phyloP scores from a whole-genome alignment of 2,797 vertebrate species.

The Peromyscus eremicus region DNA sequence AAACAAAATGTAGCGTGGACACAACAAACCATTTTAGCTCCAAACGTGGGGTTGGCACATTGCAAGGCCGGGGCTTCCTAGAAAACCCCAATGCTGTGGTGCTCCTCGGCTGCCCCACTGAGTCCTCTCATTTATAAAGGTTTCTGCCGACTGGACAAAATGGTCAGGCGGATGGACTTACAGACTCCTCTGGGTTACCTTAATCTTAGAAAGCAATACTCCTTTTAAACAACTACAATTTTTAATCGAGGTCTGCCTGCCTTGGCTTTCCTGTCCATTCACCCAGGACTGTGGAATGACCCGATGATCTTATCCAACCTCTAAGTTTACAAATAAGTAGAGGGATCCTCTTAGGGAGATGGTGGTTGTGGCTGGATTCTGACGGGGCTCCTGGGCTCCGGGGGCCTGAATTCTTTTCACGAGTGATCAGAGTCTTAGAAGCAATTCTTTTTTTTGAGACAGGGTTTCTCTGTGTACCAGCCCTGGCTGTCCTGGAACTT shows the following conservation, averaged over 20 bases:
- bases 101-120: neutral
- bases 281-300: conserved; percentile 1
- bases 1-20: conserved; percentile 35
- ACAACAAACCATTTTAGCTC: neutral
- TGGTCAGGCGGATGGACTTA: neutral
- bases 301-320: neutral
- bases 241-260: conserved; percentile 36
- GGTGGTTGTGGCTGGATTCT: neutral
- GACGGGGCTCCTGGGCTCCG: neutral
- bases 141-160: neutral
- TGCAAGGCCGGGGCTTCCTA: neutral
- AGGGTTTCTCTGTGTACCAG: neutral
- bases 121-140: neutral
- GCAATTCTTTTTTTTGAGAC: neutral
- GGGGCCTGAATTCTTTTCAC: neutral
- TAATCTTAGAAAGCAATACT: conserved; percentile 6
- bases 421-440: neutral
- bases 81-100: neutral
- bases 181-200: conserved; percentile 12
- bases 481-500: neutral
- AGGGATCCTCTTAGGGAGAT: neutral
- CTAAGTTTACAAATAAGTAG: conserved; percentile 48
- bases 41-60: neutral
- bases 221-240: neutral
- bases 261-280: conserved; percentile 27